A percentile compares a stretch with the other conserved stretches of the same genome.
Conservation (phyloP, 2,797 vertebrate species). For the Lepus oiostolus region DNA sequence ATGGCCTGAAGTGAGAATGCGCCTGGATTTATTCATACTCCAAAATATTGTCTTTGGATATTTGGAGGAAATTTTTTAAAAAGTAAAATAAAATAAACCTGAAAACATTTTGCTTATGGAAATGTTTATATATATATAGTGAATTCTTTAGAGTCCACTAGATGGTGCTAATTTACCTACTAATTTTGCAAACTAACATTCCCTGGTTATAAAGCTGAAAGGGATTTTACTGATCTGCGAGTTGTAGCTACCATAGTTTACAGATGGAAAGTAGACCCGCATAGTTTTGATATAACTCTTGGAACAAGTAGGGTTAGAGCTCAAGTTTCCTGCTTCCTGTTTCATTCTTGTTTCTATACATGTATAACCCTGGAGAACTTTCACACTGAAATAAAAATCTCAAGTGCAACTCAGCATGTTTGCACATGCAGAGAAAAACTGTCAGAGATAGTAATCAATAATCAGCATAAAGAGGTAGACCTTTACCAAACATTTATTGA, state of each 20-base stretch:
- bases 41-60: background rate
- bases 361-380: background rate
- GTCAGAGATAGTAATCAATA: background rate
- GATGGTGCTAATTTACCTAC: slow-evolving; percentile 86
- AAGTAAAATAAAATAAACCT: background rate
- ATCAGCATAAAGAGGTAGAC: background rate
- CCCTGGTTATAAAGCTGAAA: slow-evolving; percentile 3
- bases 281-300: slow-evolving; percentile 44
- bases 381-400: slow-evolving; percentile 13
- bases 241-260: slow-evolving; percentile 41
- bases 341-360: background rate
- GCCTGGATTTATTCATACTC: background rate
- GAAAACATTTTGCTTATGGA: slow-evolving; percentile 6
- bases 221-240: background rate
- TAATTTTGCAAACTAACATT: slow-evolving; percentile 25
- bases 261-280: background rate
- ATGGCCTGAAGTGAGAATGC: background rate
- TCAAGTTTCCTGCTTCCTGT: background rate
- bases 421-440: background rate
- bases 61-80: background rate
- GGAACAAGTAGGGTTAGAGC: background rate
- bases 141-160: slow-evolving; percentile 81
- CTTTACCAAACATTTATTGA: background rate
- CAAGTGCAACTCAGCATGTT: background rate
- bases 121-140: background rate